A percentile compares a stretch with the other conserved stretches of the same genome.
phyloP scores from a whole-genome alignment of 2,888 invertebrate genomes.

The Agriopis aurantiaria region DNA sequence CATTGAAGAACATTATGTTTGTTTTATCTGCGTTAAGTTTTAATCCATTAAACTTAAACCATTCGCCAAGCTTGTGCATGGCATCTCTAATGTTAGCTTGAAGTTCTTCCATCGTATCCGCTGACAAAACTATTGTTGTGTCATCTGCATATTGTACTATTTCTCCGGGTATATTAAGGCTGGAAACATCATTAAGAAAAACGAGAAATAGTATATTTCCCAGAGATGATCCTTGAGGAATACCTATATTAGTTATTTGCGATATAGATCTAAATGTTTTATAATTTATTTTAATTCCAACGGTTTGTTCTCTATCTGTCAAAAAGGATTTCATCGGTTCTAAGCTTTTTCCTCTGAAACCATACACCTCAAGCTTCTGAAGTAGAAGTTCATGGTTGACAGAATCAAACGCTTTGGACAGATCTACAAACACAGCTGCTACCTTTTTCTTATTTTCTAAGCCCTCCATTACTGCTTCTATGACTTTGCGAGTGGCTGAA shows the following conservation, averaged over 20 bases:
- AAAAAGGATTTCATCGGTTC: neutral
- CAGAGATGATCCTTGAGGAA: neutral
- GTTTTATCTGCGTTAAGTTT: neutral
- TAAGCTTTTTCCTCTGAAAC: neutral
- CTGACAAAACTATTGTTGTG: neutral
- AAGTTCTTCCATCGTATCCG: neutral
- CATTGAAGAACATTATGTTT: neutral
- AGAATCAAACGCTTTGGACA: slow-evolving; percentile 4
- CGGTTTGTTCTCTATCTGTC: neutral
- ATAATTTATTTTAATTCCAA: neutral
- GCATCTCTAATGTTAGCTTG: neutral
- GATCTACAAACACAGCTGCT: slow-evolving; percentile 2
- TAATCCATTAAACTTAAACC: neutral
- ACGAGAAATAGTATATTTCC: neutral
- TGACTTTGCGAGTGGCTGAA: neutral
- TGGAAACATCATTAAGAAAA: neutral
- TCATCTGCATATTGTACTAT: neutral
- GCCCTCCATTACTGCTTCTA: neutral
- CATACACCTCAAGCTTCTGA: neutral
- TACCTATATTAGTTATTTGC: neutral
- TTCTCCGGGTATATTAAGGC: neutral
- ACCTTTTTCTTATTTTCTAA: neutral
- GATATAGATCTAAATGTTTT: neutral
- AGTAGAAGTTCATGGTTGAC: slow-evolving; percentile 1
- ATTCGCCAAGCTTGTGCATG: neutral